A percentile compares a stretch with the other conserved stretches of the same genome.
Evolutionary conservation across 2,113 vertebrate genomes (phyloP).

Genomic region (Panthera leo): DNA sequence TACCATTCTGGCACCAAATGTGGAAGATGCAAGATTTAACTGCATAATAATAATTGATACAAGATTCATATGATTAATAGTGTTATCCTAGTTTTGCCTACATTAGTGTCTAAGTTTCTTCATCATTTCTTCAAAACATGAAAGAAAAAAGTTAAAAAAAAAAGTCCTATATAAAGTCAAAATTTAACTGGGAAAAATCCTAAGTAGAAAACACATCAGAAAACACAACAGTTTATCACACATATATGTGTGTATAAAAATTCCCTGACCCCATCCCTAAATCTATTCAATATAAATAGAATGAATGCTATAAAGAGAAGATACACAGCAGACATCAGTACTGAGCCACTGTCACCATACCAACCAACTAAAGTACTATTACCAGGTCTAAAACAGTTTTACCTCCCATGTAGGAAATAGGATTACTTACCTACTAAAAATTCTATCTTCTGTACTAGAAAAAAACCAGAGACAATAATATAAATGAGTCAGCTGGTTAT

Average conservation of each 20-base stretch:
- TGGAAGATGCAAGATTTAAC: neutral
- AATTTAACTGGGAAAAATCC: conserved; percentile 22
- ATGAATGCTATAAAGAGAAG: neutral
- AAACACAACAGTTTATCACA: neutral
- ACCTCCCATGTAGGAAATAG: neutral
- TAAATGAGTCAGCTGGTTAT: neutral
- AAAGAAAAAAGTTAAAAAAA: neutral
- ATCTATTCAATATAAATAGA: conserved; percentile 14
- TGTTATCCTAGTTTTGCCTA: neutral
- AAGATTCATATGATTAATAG: neutral
- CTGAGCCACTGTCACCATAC: neutral
- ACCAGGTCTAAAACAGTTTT: neutral
- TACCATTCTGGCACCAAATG: neutral
- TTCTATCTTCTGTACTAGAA: neutral
- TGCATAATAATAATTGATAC: neutral
- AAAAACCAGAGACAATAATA: neutral
- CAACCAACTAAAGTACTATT: neutral
- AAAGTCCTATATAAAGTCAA: neutral
- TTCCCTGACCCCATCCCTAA: neutral
- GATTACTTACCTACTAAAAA: neutral
- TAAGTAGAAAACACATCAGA: neutral
- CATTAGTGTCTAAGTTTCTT: neutral
- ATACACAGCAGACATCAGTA: neutral
- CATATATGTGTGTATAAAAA: neutral
- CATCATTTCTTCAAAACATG: neutral